Evolutionary conservation across 2,888 invertebrate species (phyloP), one percentile per base, ranked within the genome.

Genomic region (Deroplatys truncata): DNA sequence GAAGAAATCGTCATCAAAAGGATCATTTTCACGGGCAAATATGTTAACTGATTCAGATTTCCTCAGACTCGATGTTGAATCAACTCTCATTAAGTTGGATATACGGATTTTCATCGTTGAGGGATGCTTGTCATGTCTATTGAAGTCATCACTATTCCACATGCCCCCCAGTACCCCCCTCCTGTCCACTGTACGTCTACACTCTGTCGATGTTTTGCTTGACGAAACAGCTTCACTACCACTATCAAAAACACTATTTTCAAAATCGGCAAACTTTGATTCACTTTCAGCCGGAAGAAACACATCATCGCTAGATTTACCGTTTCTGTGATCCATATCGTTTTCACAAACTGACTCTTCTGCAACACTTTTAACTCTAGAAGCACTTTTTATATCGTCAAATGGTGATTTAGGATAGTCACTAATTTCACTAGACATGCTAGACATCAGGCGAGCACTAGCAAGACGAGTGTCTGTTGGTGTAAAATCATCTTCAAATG

Each of bases 11-110:
- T 97, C 97, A 91, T 98, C 98, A 92, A 98, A 98, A 1, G 98
- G 98, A 94, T 98, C 98, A 85, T 95, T 95, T 92, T 97, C 97
- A 88, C 97, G 95, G 8, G 96, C 96, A 94, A 98, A 98, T 92
- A 98, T 98, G 93, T 98, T 98, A 15, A 98, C 96, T 7, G 98
- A 98, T 92, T 98, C 98, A 0, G 98, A 98, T 93, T 98, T 98
- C 92, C 97, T 91, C 85, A 92, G 89, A 89, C 92, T 92, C 29
- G 91, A 91, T 82, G 91, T 86, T 28, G 92, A 92, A 89, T 92
- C 92, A 43, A 84, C 90, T 84, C 90, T 90, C 82, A 91, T 89
- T 10, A 90, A 43, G 28, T 88, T 90, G 35, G 89, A 86, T 29
- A 91, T 90, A 13, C 90, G 90, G 84, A n/a, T 29, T 88, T 90